Evolutionary conservation across 2,797 vertebrate genomes (phyloP).

Genomic region (Periophthalmus magnuspinnatus): DNA sequence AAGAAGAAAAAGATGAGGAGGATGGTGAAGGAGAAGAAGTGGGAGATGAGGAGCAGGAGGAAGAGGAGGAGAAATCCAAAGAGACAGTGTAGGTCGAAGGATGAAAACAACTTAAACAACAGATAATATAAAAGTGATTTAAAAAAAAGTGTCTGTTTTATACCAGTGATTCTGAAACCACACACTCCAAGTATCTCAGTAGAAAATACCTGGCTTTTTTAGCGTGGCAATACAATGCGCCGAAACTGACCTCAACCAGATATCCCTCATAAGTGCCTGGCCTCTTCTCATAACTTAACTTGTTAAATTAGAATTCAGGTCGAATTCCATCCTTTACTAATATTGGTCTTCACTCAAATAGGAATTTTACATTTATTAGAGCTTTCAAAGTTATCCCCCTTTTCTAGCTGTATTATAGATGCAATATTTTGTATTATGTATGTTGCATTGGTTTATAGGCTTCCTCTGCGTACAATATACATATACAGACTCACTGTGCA

Average conservation of each 20-base stretch:
- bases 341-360: too few relatives aligned
- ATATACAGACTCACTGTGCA: too few relatives aligned
- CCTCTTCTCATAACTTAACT: neutral
- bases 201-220: neutral
- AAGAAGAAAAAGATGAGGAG: slow-evolving; percentile 30
- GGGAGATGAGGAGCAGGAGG: slow-evolving; percentile 15
- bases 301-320: too few relatives aligned
- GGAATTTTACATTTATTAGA: too few relatives aligned
- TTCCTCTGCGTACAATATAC: too few relatives aligned
- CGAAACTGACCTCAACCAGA: neutral
- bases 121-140: slow-evolving; percentile 39
- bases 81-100: slow-evolving; percentile 26
- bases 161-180: slow-evolving; percentile 1
- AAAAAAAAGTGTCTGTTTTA: slow-evolving; percentile 17
- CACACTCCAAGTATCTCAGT: neutral
- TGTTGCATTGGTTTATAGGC: too few relatives aligned
- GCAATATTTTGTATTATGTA: too few relatives aligned
- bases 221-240: neutral
- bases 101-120: slow-evolving; percentile 43
- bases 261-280: neutral
- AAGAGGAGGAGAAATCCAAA: slow-evolving; percentile 15
- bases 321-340: too few relatives aligned
- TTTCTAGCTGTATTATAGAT: too few relatives aligned
- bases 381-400: too few relatives aligned
- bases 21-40: slow-evolving; percentile 35